Evolutionary conservation across 1,140 invertebrate species (phyloP), one percentile per base, ranked within the genome.

Genomic region (Brachionus koreanus): DNA sequence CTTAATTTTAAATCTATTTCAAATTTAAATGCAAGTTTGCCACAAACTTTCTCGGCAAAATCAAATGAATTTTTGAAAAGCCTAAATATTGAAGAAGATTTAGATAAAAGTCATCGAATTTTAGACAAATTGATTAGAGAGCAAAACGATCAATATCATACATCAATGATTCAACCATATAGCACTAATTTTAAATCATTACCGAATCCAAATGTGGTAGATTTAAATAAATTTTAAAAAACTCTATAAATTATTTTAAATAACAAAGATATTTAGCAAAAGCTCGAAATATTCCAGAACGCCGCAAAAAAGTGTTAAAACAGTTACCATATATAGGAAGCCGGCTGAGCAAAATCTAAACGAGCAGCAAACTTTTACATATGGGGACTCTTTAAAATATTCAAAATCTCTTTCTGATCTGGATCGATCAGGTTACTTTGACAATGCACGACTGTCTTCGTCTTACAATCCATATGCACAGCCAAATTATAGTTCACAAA

Each of bases 391-490:
- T 61, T 12, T 19, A 0, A 61, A 61, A 4, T 39, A 43, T 79
- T 65, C 61, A 12, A 79, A 61, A 57, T 79, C 76, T 13, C 16
- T 25, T 10, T 25, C 23, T 25, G 33, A 79, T 79, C 57, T 79
- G 76, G 19, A 42, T 13, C 33, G 76, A 61, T 79, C 76, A 61
- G 6, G 6, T 57, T 25, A 42, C 42, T 79, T 79, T 61, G 76
- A 57, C 29, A 42, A 79, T 23, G 10, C 19, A 52, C 23, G 49
- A n/a, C 13, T 77, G 35, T 49, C 19, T n/a, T 9, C 25, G 13
- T 46, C 37, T 16, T 49, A 77, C 43, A 77, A 77, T 77, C 75
- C 75, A 23, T 61, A 52, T 10, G 39, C 75, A 35, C 29, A 43
- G 5, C 57, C 76, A 33, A 39, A 61, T 23, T 39, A 61, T 13